Conservation (phyloP, 1,140 invertebrate species). For the Holcopasites calliopsidis region DNA sequence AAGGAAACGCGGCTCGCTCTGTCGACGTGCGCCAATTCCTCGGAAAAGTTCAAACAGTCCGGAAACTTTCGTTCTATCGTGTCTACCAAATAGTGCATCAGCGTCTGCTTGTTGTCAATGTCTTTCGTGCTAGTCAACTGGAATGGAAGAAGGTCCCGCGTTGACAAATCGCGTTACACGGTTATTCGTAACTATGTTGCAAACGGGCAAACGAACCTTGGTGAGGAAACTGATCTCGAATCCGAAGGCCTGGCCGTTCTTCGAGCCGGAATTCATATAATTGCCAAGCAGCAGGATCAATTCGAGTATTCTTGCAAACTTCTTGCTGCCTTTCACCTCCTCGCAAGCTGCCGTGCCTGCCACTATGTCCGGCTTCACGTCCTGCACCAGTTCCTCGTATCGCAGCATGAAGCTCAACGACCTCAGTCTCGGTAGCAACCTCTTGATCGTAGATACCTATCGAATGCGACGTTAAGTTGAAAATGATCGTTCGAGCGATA, state of each 20-base stretch:
- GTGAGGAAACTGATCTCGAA: conserved; percentile 98
- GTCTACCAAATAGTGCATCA: conserved; percentile 95
- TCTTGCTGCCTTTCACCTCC: conserved; percentile 93
- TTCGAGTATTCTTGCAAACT: conserved; percentile 94
- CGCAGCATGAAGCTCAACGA: conserved; percentile 95
- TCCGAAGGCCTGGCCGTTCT: conserved; percentile 95
- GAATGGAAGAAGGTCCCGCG: conserved; percentile 59
- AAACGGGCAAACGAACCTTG: conserved; percentile 85
- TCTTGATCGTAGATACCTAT: conserved; percentile 90
- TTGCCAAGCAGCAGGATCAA: conserved; percentile 95
- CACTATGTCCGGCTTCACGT: conserved; percentile 97
- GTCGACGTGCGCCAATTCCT: conserved; percentile 93
- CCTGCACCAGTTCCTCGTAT: conserved; percentile 90
- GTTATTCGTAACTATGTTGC: background rate
- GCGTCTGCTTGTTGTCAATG: conserved; percentile 93
- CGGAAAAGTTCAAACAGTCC: conserved; percentile 89
- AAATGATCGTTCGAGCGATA: background rate
- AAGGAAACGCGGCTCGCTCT: conserved; percentile 90
- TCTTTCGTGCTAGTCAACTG: conserved; percentile 97
- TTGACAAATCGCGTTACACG: background rate
- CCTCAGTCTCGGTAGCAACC: conserved; percentile 91
- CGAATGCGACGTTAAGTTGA: background rate
- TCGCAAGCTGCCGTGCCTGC: conserved; percentile 97
- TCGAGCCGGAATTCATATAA: conserved; percentile 96
- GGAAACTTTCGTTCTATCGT: conserved; percentile 93